A percentile compares a stretch with the other conserved stretches of the same genome.
These are phyloP conservation scores for Chloromyia formosa DNA, from an alignment of 2,888 invertebrate species.

Conservation along the genomic window DNA sequence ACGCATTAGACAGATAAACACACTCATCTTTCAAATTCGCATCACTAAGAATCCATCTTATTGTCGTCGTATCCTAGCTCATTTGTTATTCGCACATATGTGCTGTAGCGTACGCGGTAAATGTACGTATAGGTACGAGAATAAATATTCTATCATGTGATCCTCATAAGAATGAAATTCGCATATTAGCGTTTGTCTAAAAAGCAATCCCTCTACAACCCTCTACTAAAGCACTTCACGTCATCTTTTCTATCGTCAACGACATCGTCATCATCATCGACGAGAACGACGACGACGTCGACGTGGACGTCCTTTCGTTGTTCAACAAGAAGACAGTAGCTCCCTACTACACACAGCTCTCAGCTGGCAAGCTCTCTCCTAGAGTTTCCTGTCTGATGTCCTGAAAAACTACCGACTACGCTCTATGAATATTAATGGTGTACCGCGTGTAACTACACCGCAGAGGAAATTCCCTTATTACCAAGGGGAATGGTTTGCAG, in stretches of 20 bases:
- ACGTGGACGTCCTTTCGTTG: constrained; percentile 6
- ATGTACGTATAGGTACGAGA: too few relatives aligned
- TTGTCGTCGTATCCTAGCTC: constrained; percentile 15
- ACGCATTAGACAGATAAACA: constrained; percentile 20
- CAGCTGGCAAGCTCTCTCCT: not conserved
- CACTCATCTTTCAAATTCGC: constrained; percentile 33
- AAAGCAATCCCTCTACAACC: constrained; percentile 32
- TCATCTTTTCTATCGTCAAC: constrained; percentile 26
- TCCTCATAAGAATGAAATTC: constrained; percentile 24
- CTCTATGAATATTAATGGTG: constrained; percentile 42
- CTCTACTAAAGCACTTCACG: constrained; percentile 19
- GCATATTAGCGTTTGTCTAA: constrained; percentile 31
- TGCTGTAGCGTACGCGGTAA: too few relatives aligned
- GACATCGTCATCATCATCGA: constrained; percentile 6
- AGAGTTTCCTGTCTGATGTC: constrained; percentile 24
- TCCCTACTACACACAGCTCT: not conserved
- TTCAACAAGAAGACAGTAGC: not conserved
- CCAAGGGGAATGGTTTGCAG: constrained; percentile 21
- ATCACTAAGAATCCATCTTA: constrained; percentile 17
- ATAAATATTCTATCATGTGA: constrained; percentile 8
- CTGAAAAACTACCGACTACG: constrained; percentile 38
- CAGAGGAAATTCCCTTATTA: constrained; percentile 36
- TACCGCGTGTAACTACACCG: constrained; percentile 42
- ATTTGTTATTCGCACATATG: constrained; percentile 28
- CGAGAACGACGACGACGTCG: too few relatives aligned